Evolutionary conservation across 2,113 vertebrate species (phyloP).

Genomic region (Anthoscopus minutus): DNA sequence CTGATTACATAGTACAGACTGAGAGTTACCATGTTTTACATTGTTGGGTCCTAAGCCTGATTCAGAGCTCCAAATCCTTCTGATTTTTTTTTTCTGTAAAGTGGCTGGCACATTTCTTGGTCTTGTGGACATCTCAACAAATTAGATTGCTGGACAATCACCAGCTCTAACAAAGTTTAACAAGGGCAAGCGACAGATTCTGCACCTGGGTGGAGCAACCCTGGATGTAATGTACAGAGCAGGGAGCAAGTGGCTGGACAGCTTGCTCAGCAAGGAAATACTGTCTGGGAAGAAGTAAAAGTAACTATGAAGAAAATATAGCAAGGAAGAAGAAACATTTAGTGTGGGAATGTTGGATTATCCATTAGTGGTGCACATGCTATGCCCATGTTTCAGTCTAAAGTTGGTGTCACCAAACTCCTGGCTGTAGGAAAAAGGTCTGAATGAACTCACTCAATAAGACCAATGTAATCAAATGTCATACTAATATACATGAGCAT

Average conservation of each 20-base stretch:
- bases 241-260: neutral
- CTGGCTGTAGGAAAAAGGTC: neutral
- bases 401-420: neutral
- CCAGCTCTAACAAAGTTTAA: neutral
- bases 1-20: neutral
- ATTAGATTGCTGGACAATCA: neutral
- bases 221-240: neutral
- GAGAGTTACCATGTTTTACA: neutral
- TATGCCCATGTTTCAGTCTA: neutral
- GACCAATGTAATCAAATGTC: neutral
- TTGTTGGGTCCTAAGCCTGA: neutral
- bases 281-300: neutral
- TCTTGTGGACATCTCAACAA: neutral
- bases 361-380: neutral
- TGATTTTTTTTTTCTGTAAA: neutral
- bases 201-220: neutral
- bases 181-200: neutral
- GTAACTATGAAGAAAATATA: neutral
- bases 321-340: neutral
- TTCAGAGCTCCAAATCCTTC: neutral
- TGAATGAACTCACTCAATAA: neutral
- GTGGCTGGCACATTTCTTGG: neutral
- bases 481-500: neutral
- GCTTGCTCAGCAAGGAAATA: neutral
- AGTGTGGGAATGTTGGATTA: neutral